Evolutionary conservation across 2,888 invertebrate species (phyloP).

Genomic region (Caenorhabditis sinica): DNA sequence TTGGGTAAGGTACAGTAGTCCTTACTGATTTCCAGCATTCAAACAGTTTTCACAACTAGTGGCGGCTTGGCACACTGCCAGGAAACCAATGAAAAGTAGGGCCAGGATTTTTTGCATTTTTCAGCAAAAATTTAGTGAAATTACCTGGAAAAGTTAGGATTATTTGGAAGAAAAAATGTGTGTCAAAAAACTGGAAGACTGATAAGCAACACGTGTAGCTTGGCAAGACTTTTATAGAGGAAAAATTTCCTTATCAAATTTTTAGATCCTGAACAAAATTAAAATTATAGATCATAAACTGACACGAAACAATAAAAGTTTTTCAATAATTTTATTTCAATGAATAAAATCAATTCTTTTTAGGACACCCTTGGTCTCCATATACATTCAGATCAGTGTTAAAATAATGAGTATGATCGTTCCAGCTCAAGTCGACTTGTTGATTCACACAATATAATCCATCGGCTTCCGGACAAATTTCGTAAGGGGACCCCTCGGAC

Average conservation of each 20-base stretch:
- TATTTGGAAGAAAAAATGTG: neutral
- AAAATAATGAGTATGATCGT: constrained; percentile 65
- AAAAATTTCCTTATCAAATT: neutral
- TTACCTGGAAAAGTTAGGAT: constrained; percentile 17
- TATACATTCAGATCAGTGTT: constrained; percentile 60
- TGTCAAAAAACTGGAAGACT: no score
- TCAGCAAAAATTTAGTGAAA: constrained; percentile 7
- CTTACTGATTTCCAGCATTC: constrained; percentile 43
- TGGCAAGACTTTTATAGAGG: neutral
- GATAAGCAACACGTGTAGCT: neutral
- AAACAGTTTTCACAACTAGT: constrained; percentile 41
- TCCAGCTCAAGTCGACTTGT: constrained; percentile 58
- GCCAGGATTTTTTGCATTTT: constrained; percentile 21
- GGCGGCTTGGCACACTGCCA: constrained; percentile 21
- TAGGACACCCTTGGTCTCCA: constrained; percentile 60
- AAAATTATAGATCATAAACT: constrained; percentile 1
- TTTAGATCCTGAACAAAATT: neutral
- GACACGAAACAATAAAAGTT: neutral
- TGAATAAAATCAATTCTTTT: constrained; percentile 15
- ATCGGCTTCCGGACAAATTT: constrained; percentile 63
- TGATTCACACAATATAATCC: constrained; percentile 60
- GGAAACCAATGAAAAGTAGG: neutral
- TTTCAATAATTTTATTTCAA: neutral
- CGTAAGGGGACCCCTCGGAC: constrained; percentile 49
- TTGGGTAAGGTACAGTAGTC: neutral